These are phyloP conservation scores for Pachypanchax playfairii DNA, from an alignment of 2,113 vertebrate species.

Conservation along the genomic window DNA sequence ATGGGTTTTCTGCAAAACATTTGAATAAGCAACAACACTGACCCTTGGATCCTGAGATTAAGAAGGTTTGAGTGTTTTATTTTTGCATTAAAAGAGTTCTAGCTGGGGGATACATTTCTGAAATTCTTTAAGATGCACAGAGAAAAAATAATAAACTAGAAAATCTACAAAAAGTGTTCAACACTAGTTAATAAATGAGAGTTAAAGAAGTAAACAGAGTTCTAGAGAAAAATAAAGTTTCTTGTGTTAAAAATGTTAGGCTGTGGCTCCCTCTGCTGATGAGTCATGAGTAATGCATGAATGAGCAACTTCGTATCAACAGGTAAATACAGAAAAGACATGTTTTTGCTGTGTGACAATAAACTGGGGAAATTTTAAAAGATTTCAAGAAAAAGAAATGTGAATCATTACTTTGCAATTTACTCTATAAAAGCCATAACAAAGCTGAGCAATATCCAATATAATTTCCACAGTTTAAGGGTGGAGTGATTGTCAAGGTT, in stretches of 20 bases:
- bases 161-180: background rate
- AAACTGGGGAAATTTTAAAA: background rate
- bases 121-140: background rate
- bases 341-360: background rate
- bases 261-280: constrained; percentile 68
- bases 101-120: background rate
- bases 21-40: background rate
- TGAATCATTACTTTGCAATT: background rate
- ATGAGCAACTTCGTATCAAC: too few relatives aligned
- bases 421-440: background rate
- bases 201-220: background rate
- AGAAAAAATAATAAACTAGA: background rate
- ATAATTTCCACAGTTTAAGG: background rate
- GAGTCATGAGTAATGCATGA: constrained; percentile 16
- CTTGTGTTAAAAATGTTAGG: background rate
- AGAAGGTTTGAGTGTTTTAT: background rate
- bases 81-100: background rate
- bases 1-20: constrained; percentile 48
- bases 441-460: background rate
- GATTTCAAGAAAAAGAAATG: background rate
- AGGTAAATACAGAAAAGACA: constrained; percentile 4
- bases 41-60: too few relatives aligned
- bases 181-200: background rate
- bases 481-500: constrained; percentile 9
- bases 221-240: background rate